Evolutionary conservation across 53 echinoderm and acorn worm genomes (phyloP), one percentile per base, ranked within the genome.

Genomic region (Astropecten irregularis): DNA sequence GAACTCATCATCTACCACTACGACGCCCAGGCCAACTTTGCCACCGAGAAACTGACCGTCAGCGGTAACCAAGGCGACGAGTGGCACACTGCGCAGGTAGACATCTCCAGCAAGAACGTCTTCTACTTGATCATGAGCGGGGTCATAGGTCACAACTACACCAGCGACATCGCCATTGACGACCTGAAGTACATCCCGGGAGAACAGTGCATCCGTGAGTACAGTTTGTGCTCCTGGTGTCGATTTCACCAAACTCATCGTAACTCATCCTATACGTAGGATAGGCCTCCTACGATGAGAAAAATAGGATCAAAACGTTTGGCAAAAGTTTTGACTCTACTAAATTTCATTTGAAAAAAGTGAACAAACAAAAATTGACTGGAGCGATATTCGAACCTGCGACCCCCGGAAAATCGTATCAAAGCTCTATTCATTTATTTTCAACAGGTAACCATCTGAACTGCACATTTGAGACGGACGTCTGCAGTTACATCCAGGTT

Each of bases 91-190:
- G 92, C 86, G 15, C 91, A 87, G 51, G 69, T 85, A 28, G 74
- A 77, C 44, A 38, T 89, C 19, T 31, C 61, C 62, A 77, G 77
- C 47, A 46, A 40, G 9, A 40, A 62, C 56, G 49, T 77, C 49
- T 77, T 77, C 61, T 64, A 92, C 68, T 35, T 95, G 18, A 58
- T 85, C 34, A 34, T 92, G 2, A 90, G 92, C 46, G 95, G 92
- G 47, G 69, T 73, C 8, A 57, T 85, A 13, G 92, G 92, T 68
- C 55, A 82, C 55, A 88, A 74, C 65, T 37, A 66, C 57, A 82
- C 82, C 19, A 82, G 88, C 64, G 92, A 92, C 40, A 65, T 95
- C 46, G 95, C 92, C 7, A 73, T 92, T n/a, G 95, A 92, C 66
- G 92, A 92, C 51, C 42, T 92, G 15, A 49, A 72, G 2, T 56